Evolutionary conservation across 2,888 invertebrate genomes (phyloP), one percentile per base, ranked within the genome.

Genomic region (Sipha maydis): DNA sequence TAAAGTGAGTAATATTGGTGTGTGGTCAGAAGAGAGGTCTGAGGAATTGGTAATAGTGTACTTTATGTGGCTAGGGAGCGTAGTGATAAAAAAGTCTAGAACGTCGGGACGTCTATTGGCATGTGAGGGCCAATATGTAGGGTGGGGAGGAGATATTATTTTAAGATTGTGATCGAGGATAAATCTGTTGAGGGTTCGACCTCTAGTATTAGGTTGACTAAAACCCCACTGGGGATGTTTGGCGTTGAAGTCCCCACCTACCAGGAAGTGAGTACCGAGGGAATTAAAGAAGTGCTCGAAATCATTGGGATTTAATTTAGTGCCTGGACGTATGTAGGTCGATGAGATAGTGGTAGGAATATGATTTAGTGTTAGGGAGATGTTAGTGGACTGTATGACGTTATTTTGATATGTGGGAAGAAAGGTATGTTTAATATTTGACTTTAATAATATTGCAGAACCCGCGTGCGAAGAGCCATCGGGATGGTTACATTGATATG

Each of bases 191-290:
- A 78, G 54, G 5, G 56, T 54, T 28, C 78, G 78, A 78, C 54
- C 78, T 78, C 78, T 78, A 17, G 54, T 78, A 9, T 78, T 78
- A 31, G 54, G 78, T 25, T 9, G 31, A 17, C 31, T 71, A 71
- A 71, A 71, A 31, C 71, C 71, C 71, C 34, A 34, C 34, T 34
- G 34, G 34, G 34, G 34, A 34, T 34, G 34, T 34, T 34, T 34
- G 34, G 34, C 34, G 34, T 34, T 34, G 34, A 34, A 34, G 34
- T 34, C 34, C 34, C 34, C 34, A 34, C 34, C 34, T 31, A 31
- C 71, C 71, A 71, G 71, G 31, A 71, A 19, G 31, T 71, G 28
- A 31, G 28, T 71, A 14, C 71, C 71, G 71, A 71, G 71, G 67
- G 67, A 25, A 25, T 67, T 67, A 67, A 67, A 67, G 67, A 67